A percentile compares a stretch with the other conserved stretches of the same genome.
phyloP scores from a whole-genome alignment of 2,888 invertebrate species.

The Meteorus cinctellus region DNA sequence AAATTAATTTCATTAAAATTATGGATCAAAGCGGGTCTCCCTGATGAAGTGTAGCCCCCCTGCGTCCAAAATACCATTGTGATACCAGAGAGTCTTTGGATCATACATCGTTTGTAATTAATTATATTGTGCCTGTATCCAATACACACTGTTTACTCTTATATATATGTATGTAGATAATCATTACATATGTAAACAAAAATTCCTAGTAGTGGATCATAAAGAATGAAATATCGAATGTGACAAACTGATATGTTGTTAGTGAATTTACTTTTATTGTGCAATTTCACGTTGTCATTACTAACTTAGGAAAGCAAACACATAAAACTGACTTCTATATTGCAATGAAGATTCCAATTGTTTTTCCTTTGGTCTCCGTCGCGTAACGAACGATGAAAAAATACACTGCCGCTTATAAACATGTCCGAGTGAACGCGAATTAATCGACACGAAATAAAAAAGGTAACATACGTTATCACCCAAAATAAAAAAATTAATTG shows the following conservation, averaged over 20 bases:
- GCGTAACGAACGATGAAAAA: slow-evolving; percentile 7
- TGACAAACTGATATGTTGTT: slow-evolving; percentile 34
- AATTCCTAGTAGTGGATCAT: slow-evolving; percentile 36
- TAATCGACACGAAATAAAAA: background rate
- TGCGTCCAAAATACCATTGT: slow-evolving; percentile 64
- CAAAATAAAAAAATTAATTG: background rate
- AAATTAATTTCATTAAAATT: slow-evolving; percentile 48
- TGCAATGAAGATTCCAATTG: background rate
- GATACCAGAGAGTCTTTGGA: slow-evolving; percentile 67
- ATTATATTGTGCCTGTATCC: slow-evolving; percentile 72
- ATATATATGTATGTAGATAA: slow-evolving; percentile 51
- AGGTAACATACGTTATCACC: background rate
- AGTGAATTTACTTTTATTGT: slow-evolving; percentile 32
- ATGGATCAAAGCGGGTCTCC: slow-evolving; percentile 44
- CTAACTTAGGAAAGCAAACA: background rate
- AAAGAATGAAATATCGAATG: background rate
- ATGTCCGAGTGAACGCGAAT: background rate
- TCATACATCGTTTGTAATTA: slow-evolving; percentile 69
- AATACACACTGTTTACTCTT: slow-evolving; percentile 65
- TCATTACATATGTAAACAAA: slow-evolving; percentile 55
- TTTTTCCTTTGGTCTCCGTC: slow-evolving; percentile 21
- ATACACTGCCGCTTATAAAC: background rate
- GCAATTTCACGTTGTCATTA: slow-evolving; percentile 18
- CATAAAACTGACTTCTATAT: slow-evolving; percentile 12
- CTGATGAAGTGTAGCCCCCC: slow-evolving; percentile 29